These are phyloP conservation scores for Nipponacmea schrenckii DNA, from an alignment of 2,888 invertebrate genomes.

Conservation along the genomic window DNA sequence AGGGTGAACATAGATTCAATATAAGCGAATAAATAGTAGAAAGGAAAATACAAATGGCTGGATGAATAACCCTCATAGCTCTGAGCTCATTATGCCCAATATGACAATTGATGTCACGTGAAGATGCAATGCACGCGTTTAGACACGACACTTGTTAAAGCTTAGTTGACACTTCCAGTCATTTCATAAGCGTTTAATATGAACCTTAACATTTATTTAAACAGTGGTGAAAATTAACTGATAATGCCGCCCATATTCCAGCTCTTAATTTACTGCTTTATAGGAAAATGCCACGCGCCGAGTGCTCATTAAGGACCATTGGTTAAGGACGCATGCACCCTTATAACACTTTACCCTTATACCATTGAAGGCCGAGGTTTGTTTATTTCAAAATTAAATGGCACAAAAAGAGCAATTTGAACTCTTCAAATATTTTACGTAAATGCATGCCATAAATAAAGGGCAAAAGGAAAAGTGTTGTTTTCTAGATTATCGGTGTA, in stretches of 20 bases:
- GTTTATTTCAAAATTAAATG: background rate
- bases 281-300: conserved; percentile 1
- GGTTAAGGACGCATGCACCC: background rate
- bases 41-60: too few relatives aligned
- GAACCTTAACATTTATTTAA: background rate
- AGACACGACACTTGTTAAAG: background rate
- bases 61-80: too few relatives aligned
- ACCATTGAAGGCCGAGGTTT: background rate
- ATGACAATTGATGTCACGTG: conserved; percentile 4
- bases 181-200: background rate
- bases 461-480: too few relatives aligned
- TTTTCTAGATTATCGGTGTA: too few relatives aligned
- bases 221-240: conserved; percentile 3
- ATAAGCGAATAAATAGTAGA: too few relatives aligned
- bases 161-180: conserved; percentile 3
- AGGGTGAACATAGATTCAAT: too few relatives aligned
- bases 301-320: background rate
- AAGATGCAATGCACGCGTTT: conserved; percentile 6
- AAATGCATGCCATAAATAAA: too few relatives aligned
- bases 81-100: background rate
- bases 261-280: conserved; percentile 5
- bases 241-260: conserved; percentile 5
- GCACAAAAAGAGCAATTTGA: too few relatives aligned
- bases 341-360: conserved; percentile 3
- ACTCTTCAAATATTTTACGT: too few relatives aligned